phyloP scores from a whole-genome alignment of 2,113 vertebrate genomes.

The Alligator sinensis region DNA sequence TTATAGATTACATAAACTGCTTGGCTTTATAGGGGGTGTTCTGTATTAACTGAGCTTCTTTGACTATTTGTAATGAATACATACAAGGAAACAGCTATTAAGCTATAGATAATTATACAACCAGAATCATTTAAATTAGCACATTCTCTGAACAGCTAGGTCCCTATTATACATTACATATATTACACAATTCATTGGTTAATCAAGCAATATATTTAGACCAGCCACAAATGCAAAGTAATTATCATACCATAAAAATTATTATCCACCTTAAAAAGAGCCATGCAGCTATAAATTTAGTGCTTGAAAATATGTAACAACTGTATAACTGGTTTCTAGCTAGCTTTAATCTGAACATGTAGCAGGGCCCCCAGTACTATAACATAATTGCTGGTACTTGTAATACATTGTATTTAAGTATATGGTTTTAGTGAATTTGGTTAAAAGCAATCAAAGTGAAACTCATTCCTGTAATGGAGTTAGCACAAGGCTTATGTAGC shows the following conservation, averaged over 20 bases:
- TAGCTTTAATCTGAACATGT: too few relatives aligned
- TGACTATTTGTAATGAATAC: not conserved
- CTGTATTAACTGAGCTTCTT: not conserved
- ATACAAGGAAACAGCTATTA: not conserved
- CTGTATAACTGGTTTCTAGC: too few relatives aligned
- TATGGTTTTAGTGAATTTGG: not conserved
- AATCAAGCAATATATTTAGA: too few relatives aligned
- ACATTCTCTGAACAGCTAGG: not conserved
- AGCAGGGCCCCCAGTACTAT: not conserved
- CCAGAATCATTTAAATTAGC: not conserved
- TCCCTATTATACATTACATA: too few relatives aligned
- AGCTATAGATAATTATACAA: not conserved
- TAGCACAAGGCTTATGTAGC: not conserved
- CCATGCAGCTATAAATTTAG: too few relatives aligned
- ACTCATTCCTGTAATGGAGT: not conserved
- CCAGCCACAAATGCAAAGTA: too few relatives aligned
- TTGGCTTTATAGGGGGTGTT: not conserved
- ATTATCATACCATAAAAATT: too few relatives aligned
- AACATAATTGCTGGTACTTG: accelerated
- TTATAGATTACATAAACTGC: not conserved
- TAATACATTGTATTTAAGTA: not conserved
- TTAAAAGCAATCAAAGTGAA: not conserved
- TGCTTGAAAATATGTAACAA: too few relatives aligned
- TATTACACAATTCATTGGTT: too few relatives aligned
- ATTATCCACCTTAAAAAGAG: too few relatives aligned